phyloP scores from a whole-genome alignment of 2,888 invertebrate genomes.

The Ochropleura leucogaster region DNA sequence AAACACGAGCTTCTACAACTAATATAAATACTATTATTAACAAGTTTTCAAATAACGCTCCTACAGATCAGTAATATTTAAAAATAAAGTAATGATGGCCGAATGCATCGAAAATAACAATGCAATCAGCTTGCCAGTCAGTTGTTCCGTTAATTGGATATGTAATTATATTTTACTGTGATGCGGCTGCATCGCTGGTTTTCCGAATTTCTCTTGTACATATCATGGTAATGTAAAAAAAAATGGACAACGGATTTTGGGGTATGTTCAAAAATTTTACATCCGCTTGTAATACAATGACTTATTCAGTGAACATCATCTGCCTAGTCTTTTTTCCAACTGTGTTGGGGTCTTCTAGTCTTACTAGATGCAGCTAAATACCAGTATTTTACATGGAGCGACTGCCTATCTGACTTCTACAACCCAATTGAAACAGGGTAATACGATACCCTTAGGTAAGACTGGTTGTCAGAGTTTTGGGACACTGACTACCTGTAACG shows the following conservation, averaged over 20 bases:
- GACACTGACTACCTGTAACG: no score
- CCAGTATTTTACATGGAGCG: no score
- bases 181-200: constrained; percentile 26
- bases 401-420: no score
- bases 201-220: constrained; percentile 38
- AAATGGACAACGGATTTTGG: constrained; percentile 15
- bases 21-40: not conserved
- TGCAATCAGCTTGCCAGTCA: constrained; percentile 44
- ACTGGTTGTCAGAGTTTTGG: no score
- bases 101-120: constrained; percentile 39
- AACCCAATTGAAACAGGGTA: no score
- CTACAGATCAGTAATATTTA: constrained; percentile 18
- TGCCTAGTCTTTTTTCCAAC: not conserved
- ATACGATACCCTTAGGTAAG: no score
- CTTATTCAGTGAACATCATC: not conserved
- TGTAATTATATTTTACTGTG: constrained; percentile 53
- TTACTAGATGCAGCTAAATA: no score
- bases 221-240: constrained; percentile 29
- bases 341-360: no score
- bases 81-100: constrained; percentile 37
- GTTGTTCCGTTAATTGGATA: constrained; percentile 48
- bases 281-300: constrained; percentile 1
- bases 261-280: not conserved
- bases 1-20: not conserved
- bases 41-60: not conserved